A percentile compares a stretch with the other conserved stretches of the same genome.
Conservation (phyloP, 2,113 vertebrate species). For the Paramisgurnus dabryanus region DNA sequence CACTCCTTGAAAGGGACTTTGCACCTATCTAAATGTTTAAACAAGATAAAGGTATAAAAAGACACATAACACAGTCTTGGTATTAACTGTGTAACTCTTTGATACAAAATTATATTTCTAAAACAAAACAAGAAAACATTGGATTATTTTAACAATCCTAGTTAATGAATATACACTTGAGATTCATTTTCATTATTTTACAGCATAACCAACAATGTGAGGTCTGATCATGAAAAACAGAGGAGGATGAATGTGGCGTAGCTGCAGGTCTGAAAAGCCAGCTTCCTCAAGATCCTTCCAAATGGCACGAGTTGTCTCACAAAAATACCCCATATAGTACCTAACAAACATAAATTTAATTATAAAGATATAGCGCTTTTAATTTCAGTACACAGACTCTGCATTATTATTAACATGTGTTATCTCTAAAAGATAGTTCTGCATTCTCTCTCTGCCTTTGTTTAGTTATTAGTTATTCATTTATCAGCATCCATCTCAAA, state of each 20-base stretch:
- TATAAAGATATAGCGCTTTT: background rate
- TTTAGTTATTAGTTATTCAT: too few species aligned
- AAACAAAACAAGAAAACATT: too few species aligned
- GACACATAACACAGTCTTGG: too few species aligned
- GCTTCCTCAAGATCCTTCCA: slow-evolving; percentile 81
- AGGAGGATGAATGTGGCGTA: slow-evolving; percentile 64
- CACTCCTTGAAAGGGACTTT: too few species aligned
- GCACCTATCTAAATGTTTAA: too few species aligned
- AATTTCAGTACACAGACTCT: background rate
- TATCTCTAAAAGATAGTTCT: background rate
- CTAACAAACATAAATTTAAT: slow-evolving; percentile 56
- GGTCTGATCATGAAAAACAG: slow-evolving; percentile 67
- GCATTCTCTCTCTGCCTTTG: background rate
- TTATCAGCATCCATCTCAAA: too few species aligned
- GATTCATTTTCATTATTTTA: slow-evolving; percentile 71
- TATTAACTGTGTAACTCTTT: too few species aligned
- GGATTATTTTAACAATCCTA: too few species aligned
- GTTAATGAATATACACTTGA: too few species aligned
- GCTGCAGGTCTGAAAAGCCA: slow-evolving; percentile 77
- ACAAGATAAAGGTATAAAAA: too few species aligned
- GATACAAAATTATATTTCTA: too few species aligned
- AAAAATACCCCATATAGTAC: slow-evolving; percentile 79
- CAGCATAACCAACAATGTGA: slow-evolving; percentile 79
- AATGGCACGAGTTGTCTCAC: slow-evolving; percentile 71
- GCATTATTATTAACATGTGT: background rate